Base-by-base conservation (phyloP, 2,113 vertebrate genomes). In the Limnothrissa miodon region DNA sequence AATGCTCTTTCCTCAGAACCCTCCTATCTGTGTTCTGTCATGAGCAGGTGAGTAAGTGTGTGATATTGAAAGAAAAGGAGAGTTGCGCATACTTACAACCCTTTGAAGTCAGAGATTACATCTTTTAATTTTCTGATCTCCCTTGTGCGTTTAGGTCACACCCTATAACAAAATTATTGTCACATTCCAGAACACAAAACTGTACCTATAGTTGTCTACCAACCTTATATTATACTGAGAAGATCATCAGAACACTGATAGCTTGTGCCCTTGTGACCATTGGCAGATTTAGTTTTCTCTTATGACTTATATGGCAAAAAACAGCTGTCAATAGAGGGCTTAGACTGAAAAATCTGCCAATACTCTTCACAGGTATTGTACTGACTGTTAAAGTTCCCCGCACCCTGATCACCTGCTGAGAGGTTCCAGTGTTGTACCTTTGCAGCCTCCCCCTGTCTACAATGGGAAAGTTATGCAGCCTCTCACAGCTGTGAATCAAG, bases 391-490 rank as follows among this genome's bases (percentile, higher is more conserved):
- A 90, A 79, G 88, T 91, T 10, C 84, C 93, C 25, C 89, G 88
- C 84, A 90, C 83, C 23, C 90, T 45, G 92, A 85, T 79, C 78
- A 70, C 0, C 17, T 84, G 11, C 74, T 91, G 80, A 79, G 51
- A 4, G 48, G 74, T 15, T 86, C 90, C 44, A 92, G 85, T 15
- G 81, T 92, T 13, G 83, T 90, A n/a, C 89, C 86, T 5, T 90
- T 84, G 80, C 90, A 89, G 0, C 81, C 83, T 25, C 83, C 90
- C 0, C 82, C 89, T 0, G 83, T 93, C 79, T 93, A 90, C 87
- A 92, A 89, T 0, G 91, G 92, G 44, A 93, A 94, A 80, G 80
- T 80, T 33, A 89, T 94, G 53, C 83, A 90, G 83, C 83, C 86
- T 9, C 42, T 93, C 66, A 62, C 45, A 56, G 89, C 91, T 7